Base-by-base conservation (phyloP, 2,113 vertebrate species). In the Turdus rufiventris region DNA sequence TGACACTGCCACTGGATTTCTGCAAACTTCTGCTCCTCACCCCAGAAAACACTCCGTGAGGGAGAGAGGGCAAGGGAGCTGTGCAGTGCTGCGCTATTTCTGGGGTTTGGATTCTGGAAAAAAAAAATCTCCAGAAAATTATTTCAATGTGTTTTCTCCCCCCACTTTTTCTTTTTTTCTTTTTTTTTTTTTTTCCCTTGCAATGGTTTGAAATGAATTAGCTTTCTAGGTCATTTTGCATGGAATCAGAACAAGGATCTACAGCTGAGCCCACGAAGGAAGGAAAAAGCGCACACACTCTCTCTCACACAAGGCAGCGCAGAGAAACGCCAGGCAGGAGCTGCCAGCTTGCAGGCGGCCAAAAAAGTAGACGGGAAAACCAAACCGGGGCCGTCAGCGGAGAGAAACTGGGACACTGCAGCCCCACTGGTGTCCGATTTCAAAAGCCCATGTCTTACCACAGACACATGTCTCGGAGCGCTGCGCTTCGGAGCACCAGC, bases 201-300 rank as follows among this genome's bases (percentile, higher is more conserved):
- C 47, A 19, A 65, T 45, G 72, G 82, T 80, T 97, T 92, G 78
- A 91, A 95, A 94, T 71, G 36, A 95, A 95, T 90, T 72, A 5
- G 71, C 89, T 97, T 96, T 97, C 96, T 94, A 92, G 96, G 96
- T 93, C 96, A 96, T 87, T 97, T 94, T 94, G 91, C 79, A 94
- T 87, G 93, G 96, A 92, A 82, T 86, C 90, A 57, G 75, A 96
- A 93, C 70, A 94, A 94, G 96, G 97, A 91, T 95, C 79, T 86
- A 66, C 79, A 85, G 92, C 94, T 81, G 90, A 94, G 89, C 87
- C 91, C 85, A 33, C 3, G 81, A 61, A 96, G 93, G 91, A 94
- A 84, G 77, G 84, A 74, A 89, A 38, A 58, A 77, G 90, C 67
- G 25, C 86, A 45, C 89, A 34, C 77, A n/a, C 60, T 2, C 84